Evolutionary conservation across 2,888 invertebrate genomes (phyloP).

Genomic region (Pelosia muscerda): DNA sequence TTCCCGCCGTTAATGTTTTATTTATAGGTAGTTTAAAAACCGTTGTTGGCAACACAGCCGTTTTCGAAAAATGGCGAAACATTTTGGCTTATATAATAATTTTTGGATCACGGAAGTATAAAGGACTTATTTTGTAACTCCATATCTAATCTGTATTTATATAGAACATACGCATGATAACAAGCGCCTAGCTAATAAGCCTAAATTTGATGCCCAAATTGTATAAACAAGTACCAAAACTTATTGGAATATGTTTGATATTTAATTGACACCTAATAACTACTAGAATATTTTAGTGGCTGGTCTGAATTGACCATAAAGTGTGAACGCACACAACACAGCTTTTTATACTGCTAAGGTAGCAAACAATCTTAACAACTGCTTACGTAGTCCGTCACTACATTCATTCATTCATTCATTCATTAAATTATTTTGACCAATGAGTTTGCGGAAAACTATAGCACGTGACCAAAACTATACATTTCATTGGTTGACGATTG

Average conservation of each 20-base stretch:
- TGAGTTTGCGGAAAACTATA: background rate
- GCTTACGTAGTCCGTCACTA: background rate
- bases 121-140: conserved; percentile 12
- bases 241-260: too few species aligned
- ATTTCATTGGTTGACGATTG: too few species aligned
- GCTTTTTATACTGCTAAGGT: background rate
- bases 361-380: background rate
- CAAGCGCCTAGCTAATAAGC: background rate
- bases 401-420: too few species aligned
- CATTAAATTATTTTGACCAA: background rate
- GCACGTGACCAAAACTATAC: background rate
- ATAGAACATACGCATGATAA: background rate
- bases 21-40: background rate
- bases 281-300: too few species aligned
- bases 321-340: too few species aligned
- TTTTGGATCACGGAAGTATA: conserved; percentile 22
- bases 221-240: background rate
- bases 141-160: conserved; percentile 26
- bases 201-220: background rate
- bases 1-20: background rate
- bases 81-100: conserved; percentile 32
- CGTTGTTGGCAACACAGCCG: conserved; percentile 4
- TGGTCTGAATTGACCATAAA: too few species aligned
- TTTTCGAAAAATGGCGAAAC: conserved; percentile 19
- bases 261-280: too few species aligned